Conservation (phyloP, 2,888 invertebrate genomes). For the Micoletzkya japonica region DNA sequence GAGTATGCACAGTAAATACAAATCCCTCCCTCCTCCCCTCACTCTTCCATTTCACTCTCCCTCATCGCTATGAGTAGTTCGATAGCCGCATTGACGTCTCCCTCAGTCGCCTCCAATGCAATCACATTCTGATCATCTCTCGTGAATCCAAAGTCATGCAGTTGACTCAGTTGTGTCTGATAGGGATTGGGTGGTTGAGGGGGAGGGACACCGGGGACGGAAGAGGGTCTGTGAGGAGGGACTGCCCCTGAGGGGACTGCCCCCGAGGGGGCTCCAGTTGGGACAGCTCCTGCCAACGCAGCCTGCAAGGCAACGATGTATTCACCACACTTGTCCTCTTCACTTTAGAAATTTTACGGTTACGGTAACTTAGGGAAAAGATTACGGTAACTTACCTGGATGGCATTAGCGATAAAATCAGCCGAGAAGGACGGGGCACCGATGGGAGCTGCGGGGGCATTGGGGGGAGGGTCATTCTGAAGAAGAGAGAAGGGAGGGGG, state of each 20-base stretch:
- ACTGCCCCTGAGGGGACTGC: neutral
- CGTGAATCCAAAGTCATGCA: slow-evolving; percentile 17
- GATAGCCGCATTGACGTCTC: neutral
- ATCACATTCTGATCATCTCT: neutral
- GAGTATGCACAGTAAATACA: neutral
- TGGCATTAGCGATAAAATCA: slow-evolving; percentile 5
- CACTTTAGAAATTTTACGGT: neutral
- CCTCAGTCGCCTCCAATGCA: neutral
- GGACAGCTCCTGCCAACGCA: neutral
- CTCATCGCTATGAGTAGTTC: slow-evolving; percentile 23
- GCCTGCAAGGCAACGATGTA: neutral
- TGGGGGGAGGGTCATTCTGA: no score
- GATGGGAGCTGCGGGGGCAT: neutral
- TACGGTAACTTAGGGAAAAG: neutral
- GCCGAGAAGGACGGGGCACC: slow-evolving; percentile 3
- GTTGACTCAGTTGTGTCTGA: slow-evolving; percentile 7
- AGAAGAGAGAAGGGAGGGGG: no score
- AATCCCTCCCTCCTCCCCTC: neutral
- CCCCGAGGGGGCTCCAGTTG: neutral
- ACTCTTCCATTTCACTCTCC: slow-evolving; percentile 13
- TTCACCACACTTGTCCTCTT: neutral
- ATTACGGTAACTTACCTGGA: neutral
- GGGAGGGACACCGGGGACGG: neutral
- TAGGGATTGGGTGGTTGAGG: neutral
- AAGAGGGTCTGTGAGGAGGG: neutral